Evolutionary conservation across 2,797 vertebrate species (phyloP), one percentile per base, ranked within the genome.

Genomic region (Pithecia hirsuta): DNA sequence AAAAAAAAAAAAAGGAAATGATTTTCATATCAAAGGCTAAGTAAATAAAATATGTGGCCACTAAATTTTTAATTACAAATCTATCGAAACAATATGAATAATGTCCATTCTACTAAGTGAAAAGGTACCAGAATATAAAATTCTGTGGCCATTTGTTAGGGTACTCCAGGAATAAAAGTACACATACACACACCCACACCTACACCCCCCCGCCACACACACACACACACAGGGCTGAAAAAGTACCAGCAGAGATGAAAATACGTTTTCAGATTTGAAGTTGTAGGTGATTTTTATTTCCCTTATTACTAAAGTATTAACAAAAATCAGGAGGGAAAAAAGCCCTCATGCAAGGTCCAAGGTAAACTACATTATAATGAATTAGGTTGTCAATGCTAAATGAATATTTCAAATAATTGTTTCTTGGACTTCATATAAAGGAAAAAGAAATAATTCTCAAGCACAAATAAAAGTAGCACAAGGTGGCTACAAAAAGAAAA

Each of bases 301-400:
- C 92, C 95, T 97, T 92, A 96, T 95, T 84, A 96, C 55, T 95
- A 94, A 96, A 91, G 80, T 89, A 76, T 78, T 91, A 94, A 96
- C 64, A 95, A 92, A 98, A 96, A 86, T 83, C 48, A 96, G 70
- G 52, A 93, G 39, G 67, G 89, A 91, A 84, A 92, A 96, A 96
- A 64, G 5, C n/a, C 52, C 48, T 96, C 81, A 95, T 52, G 78
- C 41, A 78, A 72, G 46, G 36, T 41, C 59, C 78, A 96, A 55
- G 36, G 39, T 93, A 94, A 88, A 85, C 76, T 48, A 96, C 30
- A 93, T 50, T 80, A n/a, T n/a, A 97, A 93, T 93, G 81, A 96
- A 86, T 89, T 26, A 86, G 52, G n/a, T 36, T n/a, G 81, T 80
- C 67, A 91, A 85, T 7, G 33, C 44, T 91, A 96, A 97, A 95